Evolutionary conservation across 2,797 vertebrate species (phyloP), one percentile per base, ranked within the genome.

Genomic region (Rhinophrynus dorsalis): DNA sequence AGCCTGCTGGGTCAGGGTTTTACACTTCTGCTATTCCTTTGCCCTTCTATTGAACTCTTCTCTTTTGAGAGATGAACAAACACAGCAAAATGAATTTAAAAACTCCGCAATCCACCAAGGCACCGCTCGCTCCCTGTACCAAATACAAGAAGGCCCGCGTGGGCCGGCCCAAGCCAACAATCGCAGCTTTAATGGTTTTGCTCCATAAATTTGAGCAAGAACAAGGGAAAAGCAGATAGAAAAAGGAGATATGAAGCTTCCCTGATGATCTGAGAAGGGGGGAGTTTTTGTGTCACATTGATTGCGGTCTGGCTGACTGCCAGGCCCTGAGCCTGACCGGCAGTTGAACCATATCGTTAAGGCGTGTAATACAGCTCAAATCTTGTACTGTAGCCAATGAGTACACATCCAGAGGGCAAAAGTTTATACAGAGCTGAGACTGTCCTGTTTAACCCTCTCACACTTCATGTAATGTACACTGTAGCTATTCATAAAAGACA

Each of bases 271-370:
- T 85, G 85, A 87, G 84, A 84, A 82, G 82, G 79, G 84, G 85
- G 80, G 85, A 86, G 85, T 83, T 79, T 84, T 85, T 88, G 82
- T 85, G 92, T 96, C 91, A 92, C 91, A 94, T 95, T 97, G 94
- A 97, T 94, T 95, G 93, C 89, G 90, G 93, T 89, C 92, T 97
- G 96, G 96, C 93, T 79, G 79, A 66, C 83, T 86, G 95, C 97
- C 96, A 98, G 94, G 88, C 92, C 90, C 90, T 88, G 84, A 91
- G 95, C 90, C 92, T 98, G 97, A 98, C 97, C 97, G 94, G 86
- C 90, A 94, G 94, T 94, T 99, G 97, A 99, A 99, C 97, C 93
- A 92, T 89, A 95, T 96, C 94, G 93, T 96, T 94, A 95, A 94
- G 92, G 93, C 92, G 84, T 92, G 92, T 91, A 91, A 87, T 88